Base-by-base conservation (phyloP, 2,113 vertebrate species). In the Melanerpes aurifrons region DNA sequence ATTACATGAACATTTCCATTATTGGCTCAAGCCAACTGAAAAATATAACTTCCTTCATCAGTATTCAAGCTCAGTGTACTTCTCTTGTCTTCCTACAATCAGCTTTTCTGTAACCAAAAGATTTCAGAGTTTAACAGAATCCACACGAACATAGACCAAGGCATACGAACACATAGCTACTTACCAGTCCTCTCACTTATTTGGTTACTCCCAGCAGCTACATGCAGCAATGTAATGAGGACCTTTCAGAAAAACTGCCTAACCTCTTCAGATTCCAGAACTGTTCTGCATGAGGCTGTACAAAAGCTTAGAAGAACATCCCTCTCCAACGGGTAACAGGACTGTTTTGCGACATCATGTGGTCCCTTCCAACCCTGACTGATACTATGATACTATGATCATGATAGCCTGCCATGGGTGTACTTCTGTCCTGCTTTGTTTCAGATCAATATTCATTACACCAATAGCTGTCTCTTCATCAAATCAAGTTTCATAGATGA, bases 141-240 rank as follows among this genome's bases (percentile, higher is more conserved):
- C 24, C 20, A 4, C 20, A 11, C 0, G 1, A 2, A 19, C 58
- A 57, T 35, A 82, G 9, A 47, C 3, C 31, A 17, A 25, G 0
- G 15, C 48, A 17, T 3, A 50, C 3, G 43, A 54, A 74, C 9
- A 4, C 0, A 9, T 22, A 59, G 40, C 12, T 6, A 4, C 6
- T 40, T 40, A 9, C 16, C 22, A 32, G 1, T 10, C 14, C 47
- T 19, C 31, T 31, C 43, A 12, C 21, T 13, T 10, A 8, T 20
- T 47, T 28, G 17, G 5, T 2, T 20, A 4, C 37, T 35, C 54
- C 20, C 19, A 28, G 21, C 25, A 3, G 20, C n/a, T 13, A 29
- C 26, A 25, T 4, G 12, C 8, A 54, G 3, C 12, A 11, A 12
- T 2, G 1, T 1, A n/a, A 24, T 10, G 2, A 1, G 19, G 47